phyloP scores from a whole-genome alignment of 1,140 invertebrate genomes.

The Drosophila virilis region DNA sequence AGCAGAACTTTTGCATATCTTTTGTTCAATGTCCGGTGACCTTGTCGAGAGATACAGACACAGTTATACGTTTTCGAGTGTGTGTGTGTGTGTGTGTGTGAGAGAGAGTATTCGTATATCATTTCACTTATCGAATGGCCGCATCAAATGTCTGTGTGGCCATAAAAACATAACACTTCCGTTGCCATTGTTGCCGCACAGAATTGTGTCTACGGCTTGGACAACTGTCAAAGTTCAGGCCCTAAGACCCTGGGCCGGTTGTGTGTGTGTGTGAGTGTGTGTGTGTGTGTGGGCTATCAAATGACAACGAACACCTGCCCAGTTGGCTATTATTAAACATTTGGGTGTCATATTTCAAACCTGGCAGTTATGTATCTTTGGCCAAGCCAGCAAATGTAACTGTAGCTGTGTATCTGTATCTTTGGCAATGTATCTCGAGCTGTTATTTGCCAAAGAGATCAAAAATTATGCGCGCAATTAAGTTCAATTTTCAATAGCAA shows the following conservation, averaged over 20 bases:
- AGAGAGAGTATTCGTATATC: slow-evolving; percentile 30
- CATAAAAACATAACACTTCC: slow-evolving; percentile 56
- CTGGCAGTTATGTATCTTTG: slow-evolving; percentile 9
- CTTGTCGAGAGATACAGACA: slow-evolving; percentile 10
- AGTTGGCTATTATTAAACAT: slow-evolving; percentile 28
- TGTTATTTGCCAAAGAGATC: slow-evolving; percentile 15
- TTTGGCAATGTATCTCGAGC: not conserved
- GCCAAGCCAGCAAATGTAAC: not conserved
- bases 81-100: slow-evolving; percentile 5
- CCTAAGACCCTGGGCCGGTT: slow-evolving; percentile 2
- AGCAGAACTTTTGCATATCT: slow-evolving; percentile 27
- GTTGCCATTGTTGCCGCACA: slow-evolving; percentile 26
- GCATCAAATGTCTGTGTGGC: slow-evolving; percentile 38
- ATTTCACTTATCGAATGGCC: slow-evolving; percentile 47
- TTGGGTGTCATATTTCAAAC: slow-evolving; percentile 36
- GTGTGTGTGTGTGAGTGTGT: slow-evolving; percentile 12
- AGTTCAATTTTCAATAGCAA: slow-evolving; percentile 39
- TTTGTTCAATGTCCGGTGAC: slow-evolving; percentile 37
- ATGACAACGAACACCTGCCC: slow-evolving; percentile 20
- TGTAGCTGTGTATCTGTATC: slow-evolving; percentile 23
- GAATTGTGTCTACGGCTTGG: slow-evolving; percentile 5
- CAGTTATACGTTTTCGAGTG: slow-evolving; percentile 4
- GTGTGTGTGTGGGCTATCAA: slow-evolving; percentile 24
- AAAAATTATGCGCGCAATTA: slow-evolving; percentile 56
- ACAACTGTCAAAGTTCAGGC: slow-evolving; percentile 32